Base-by-base conservation (phyloP, 2,113 vertebrate genomes). In the Indicator maculatus region DNA sequence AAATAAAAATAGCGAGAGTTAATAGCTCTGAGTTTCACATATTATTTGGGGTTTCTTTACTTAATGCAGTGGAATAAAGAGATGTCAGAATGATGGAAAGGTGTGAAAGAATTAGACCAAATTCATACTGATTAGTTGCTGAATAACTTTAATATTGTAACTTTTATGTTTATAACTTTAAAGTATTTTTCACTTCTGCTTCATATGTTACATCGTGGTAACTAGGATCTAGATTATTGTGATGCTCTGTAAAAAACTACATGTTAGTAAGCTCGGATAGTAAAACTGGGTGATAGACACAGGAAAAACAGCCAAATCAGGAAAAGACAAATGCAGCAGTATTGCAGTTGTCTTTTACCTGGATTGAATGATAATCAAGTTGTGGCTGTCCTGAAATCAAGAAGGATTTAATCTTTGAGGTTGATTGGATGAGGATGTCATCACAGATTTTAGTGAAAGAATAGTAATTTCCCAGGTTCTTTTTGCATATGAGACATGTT, bases 341-440 rank as follows among this genome's bases (percentile, higher is more conserved):
- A 86, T 88, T 97, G 93, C 92, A 93, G 94, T 88, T 95, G 59
- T 94, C 90, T 93, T 93, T 94, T 93, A 93, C 90, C 92, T 95
- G 95, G 52, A n/a, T 16, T 86, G 93, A 90, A 95, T 94, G 55
- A 78, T 83, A 96, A 95, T 95, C 61, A 83, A 79, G 55, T 84
- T 81, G 26, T 69, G 27, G 36, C 39, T 66, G 5, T 86, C 33
- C 24, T 84, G 55, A 70, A 88, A 73, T 63, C 66, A 66, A 65
- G 17, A 28, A 39, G 45, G n/a, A 16, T 55, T 86, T 89, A 41
- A 28, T 69, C 12, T 53, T 71, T 91, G 60, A 93, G 56, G 33
- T 15, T 33, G 44, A 6, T 31, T 31, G n/a, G 67, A 55, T 1
- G 8, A 80, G 36, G 76, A 83, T 0, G 2, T 71, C 30, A 26